Evolutionary conservation across 2,888 invertebrate species (phyloP).

Genomic region (Lacanobia oleracea): DNA sequence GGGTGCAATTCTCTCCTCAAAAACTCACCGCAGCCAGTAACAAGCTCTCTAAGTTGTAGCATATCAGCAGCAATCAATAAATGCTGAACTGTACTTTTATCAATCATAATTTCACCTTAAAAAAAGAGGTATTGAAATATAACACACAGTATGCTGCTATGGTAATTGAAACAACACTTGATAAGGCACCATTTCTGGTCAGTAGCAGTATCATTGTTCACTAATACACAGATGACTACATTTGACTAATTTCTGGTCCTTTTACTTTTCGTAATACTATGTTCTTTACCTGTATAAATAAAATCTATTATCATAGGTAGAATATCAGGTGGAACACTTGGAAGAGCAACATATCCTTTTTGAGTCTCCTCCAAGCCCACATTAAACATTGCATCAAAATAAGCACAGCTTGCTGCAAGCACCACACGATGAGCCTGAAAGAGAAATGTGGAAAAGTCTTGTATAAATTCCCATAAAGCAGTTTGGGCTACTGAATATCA

Average conservation of each 20-base stretch:
- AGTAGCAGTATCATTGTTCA: no score
- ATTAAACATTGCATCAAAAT: constrained; percentile 98
- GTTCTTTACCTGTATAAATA: constrained; percentile 94
- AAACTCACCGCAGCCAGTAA: constrained; percentile 96
- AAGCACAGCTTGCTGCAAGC: constrained; percentile 96
- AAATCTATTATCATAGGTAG: constrained; percentile 95
- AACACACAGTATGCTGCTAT: neutral
- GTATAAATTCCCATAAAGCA: neutral
- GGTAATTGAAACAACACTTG: neutral
- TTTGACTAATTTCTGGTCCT: no score
- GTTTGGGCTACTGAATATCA: neutral
- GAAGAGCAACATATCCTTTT: constrained; percentile 94
- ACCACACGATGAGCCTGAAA: constrained; percentile 96
- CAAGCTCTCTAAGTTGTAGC: constrained; percentile 95
- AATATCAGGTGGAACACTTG: constrained; percentile 94
- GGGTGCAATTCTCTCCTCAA: constrained; percentile 96
- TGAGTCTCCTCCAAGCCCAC: constrained; percentile 96
- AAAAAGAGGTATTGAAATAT: neutral
- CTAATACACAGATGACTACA: no score
- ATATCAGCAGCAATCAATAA: constrained; percentile 97
- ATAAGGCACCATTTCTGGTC: neutral
- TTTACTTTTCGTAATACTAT: constrained; percentile 9
- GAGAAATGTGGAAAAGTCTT: neutral
- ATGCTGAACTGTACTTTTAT: constrained; percentile 96
- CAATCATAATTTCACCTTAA: constrained; percentile 92